Conservation (phyloP, 2,888 invertebrate genomes). For the Nomada fucata region DNA sequence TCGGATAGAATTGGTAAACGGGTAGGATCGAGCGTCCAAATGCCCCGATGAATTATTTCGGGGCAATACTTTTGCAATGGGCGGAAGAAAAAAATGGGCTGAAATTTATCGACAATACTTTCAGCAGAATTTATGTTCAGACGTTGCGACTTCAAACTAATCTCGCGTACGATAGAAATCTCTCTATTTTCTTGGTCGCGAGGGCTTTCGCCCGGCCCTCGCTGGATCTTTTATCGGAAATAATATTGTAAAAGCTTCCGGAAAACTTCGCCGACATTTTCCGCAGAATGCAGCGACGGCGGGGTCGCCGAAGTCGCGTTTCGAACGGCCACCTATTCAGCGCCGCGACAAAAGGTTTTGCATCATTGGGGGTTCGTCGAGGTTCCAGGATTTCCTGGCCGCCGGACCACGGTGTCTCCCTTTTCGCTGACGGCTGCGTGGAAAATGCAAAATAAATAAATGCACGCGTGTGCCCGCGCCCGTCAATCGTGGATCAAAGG, state of each 20-base stretch:
- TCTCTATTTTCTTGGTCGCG: too few relatives aligned
- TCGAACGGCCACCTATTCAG: neutral
- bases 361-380: neutral
- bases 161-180: too few relatives aligned
- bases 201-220: neutral
- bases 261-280: neutral
- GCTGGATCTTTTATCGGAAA: neutral
- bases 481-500: constrained; percentile 43
- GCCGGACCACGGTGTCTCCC: neutral
- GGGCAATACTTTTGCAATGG: neutral
- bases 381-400: constrained; percentile 1
- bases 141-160: too few relatives aligned
- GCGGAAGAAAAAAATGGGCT: too few relatives aligned
- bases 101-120: neutral
- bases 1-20: neutral
- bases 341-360: constrained; percentile 18
- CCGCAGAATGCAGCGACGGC: neutral
- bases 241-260: constrained; percentile 10
- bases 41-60: neutral
- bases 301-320: neutral
- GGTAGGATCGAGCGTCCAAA: neutral
- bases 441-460: constrained; percentile 51
- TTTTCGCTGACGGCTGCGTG: constrained; percentile 30
- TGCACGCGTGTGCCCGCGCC: neutral
- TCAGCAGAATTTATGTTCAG: too few relatives aligned